phyloP scores from a whole-genome alignment of 1,140 invertebrate genomes.

The Eriocheir sinensis region DNA sequence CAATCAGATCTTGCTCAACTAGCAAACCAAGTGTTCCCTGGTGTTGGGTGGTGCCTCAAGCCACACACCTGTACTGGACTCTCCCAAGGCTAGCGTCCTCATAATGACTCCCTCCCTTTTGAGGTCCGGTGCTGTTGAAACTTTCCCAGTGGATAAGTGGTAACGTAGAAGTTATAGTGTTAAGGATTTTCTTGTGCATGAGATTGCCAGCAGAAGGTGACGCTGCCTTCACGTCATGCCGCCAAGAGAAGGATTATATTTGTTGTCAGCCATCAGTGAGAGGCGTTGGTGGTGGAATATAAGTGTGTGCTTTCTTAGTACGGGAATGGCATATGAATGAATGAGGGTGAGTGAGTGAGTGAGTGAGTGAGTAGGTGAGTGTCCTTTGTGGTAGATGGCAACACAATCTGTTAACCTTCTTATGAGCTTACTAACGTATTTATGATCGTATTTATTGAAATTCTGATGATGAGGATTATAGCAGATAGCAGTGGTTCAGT shows the following conservation, averaged over 20 bases:
- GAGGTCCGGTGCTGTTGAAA: conserved; percentile 56
- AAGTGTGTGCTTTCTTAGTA: neutral
- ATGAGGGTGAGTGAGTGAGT: neutral
- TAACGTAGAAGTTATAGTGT: neutral
- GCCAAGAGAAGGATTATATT: neutral
- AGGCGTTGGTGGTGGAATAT: neutral
- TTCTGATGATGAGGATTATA: neutral
- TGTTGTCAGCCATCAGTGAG: neutral
- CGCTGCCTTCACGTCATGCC: neutral
- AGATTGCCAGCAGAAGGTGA: neutral
- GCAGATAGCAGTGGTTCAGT: conserved; percentile 31
- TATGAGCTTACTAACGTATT: conserved; percentile 65
- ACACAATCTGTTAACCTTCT: conserved; percentile 44
- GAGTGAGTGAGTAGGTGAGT: neutral
- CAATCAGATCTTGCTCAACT: conserved; percentile 68
- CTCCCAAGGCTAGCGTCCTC: neutral
- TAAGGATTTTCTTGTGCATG: neutral
- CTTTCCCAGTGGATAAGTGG: conserved; percentile 43
- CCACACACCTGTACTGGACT: neutral
- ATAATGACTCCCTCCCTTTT: conserved; percentile 6
- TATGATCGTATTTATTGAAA: conserved; percentile 63
- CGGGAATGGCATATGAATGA: neutral
- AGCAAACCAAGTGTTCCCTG: conserved; percentile 45
- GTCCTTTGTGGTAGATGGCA: conserved; percentile 13
- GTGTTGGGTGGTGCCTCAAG: neutral